Percentiles rank a stretch among this genome's conserved stretches.
Conservation (phyloP, 2,797 vertebrate genomes). For the Clarias laeviceps region DNA sequence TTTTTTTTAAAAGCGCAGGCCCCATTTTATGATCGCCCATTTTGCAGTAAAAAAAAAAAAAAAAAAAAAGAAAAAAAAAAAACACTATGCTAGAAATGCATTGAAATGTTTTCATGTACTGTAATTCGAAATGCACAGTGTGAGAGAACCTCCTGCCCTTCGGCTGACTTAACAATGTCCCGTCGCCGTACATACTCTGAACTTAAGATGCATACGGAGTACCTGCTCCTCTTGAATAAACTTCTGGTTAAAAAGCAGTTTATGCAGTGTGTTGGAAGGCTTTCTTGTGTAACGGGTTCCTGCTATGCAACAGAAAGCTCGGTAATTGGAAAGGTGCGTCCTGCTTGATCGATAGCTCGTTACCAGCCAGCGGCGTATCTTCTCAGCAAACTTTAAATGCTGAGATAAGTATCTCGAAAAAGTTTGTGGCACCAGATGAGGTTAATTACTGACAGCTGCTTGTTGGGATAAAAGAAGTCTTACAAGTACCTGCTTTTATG, state of each 20-base stretch:
- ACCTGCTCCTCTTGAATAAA: slow-evolving; percentile 5
- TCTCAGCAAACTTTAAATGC: slow-evolving; percentile 28
- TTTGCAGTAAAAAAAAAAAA: background rate
- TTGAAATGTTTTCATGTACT: background rate
- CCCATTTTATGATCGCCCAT: background rate
- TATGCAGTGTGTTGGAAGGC: background rate
- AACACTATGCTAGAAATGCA: background rate
- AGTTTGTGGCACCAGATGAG: slow-evolving; percentile 25
- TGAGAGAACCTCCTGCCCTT: background rate
- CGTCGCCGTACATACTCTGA: background rate
- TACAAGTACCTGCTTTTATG: background rate
- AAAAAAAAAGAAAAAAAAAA: too few species aligned
- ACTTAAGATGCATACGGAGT: background rate
- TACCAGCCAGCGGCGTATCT: slow-evolving; percentile 28
- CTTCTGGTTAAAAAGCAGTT: background rate
- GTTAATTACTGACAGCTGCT: slow-evolving; percentile 36
- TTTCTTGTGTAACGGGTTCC: slow-evolving; percentile 21
- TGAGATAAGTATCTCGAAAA: slow-evolving; percentile 20
- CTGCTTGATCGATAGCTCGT: slow-evolving; percentile 49
- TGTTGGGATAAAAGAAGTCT: background rate
- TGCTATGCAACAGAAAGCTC: slow-evolving; percentile 43
- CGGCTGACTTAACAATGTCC: background rate
- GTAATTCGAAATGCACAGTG: background rate
- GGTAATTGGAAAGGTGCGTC: slow-evolving; percentile 36
- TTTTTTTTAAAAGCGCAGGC: background rate